phyloP scores from a whole-genome alignment of 2,113 vertebrate genomes.

The Xiphorhynchus elegans region DNA sequence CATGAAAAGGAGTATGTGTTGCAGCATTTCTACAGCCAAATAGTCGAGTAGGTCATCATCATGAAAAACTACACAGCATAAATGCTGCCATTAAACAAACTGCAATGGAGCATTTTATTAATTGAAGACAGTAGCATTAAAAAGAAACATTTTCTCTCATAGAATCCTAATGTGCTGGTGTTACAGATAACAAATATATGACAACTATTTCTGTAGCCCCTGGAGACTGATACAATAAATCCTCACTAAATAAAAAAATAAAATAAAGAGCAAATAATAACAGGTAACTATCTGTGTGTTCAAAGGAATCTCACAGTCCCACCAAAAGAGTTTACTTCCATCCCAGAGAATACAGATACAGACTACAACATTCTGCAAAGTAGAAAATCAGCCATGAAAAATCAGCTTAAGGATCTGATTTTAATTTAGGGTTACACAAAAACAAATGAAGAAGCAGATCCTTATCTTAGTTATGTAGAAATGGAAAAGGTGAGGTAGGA shows the following conservation, averaged over 20 bases:
- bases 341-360: not conserved
- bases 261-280: not conserved
- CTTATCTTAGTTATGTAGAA: not conserved
- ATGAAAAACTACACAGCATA: not conserved
- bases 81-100: not conserved
- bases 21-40: slow-evolving; percentile 15
- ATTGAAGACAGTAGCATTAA: slow-evolving; percentile 15
- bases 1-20: not conserved
- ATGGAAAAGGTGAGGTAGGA: not conserved
- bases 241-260: not conserved
- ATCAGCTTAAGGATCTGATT: not conserved
- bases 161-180: not conserved
- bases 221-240: not conserved
- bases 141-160: not conserved
- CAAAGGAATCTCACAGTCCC: not conserved
- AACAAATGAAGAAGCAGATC: not conserved
- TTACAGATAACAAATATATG: slow-evolving; percentile 14
- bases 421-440: not conserved
- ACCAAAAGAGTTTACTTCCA: not conserved
- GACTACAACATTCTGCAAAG: not conserved
- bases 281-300: not conserved
- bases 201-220: not conserved
- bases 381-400: not conserved
- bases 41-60: not conserved
- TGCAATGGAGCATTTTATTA: not conserved